Base-by-base conservation (phyloP, 2,797 vertebrate species). In the Nannoperca australis region DNA sequence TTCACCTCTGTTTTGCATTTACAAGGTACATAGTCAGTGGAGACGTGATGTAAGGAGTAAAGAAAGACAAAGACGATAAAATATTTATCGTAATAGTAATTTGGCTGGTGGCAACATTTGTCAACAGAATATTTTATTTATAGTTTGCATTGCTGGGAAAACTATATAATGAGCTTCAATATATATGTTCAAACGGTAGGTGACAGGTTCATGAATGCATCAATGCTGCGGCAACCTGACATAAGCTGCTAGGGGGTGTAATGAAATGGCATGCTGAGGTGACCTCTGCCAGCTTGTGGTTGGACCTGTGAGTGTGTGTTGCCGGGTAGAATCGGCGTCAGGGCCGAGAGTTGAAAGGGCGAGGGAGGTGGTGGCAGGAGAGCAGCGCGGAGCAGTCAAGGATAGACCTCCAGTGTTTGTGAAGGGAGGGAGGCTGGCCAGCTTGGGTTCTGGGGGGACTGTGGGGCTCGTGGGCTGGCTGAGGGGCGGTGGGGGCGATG, bases 331-430 rank as follows among this genome's bases (percentile, higher is more conserved):
- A 88, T 84, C 44, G 47, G 82, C 7, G 75, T 88, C 83, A 68
- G 77, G 82, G 65, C 75, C 50, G 83, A 79, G 84, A 78, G 91
- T 84, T 90, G 92, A 93, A 93, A 92, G 91, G 47, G 82, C 76
- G 78, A 87, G 83, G 91, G 79, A 85, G 87, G 86, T 79, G 88
- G 91, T 74, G 89, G 83, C 82, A 75, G 86, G 84, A 88, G 83
- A 59, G 80, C 66, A 38, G 85, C 72, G 66, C 73, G 84, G 85
- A 85, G 88, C 87, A 90, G 82, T 85, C 86, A 85, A 92, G 91
- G 93, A 95, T 95, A 94, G 91, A 96, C 93, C 84, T 84, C 84
- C 84, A 83, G 92, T 96, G 95, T 96, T 95, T 95, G 94, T 91
- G 90, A 73, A 91, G 70, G 83, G 88, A 92, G 92, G 85, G 89